Evolutionary conservation across 2,888 invertebrate species (phyloP), one percentile per base, ranked within the genome.

Genomic region (Iphiclides podalirius): DNA sequence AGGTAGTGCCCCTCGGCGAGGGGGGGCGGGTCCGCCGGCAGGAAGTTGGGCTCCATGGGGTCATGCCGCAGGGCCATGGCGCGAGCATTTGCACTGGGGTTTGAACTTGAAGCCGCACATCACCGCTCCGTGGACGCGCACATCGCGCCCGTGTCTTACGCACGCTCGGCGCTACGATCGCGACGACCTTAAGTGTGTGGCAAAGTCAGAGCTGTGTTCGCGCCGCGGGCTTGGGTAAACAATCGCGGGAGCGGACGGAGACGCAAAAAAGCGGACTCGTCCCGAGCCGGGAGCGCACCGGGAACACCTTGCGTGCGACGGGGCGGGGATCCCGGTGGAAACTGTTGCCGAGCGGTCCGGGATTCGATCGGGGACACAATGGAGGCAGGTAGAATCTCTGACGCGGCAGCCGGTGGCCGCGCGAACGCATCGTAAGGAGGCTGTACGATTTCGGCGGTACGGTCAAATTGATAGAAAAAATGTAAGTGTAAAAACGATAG

Each of bases 11-110:
- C 48, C 9, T 70, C 70, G 1, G 72, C 85, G 78, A 78, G 89
- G 76, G 78, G 93, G 71, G 81, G 92, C 66, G 88, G 92, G 86
- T 72, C 92, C 73, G 83, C 93, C 79, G 76, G 79, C 58, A 82
- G 89, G 80, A 87, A 88, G 53, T 58, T 67, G 1, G 82, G 63
- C 63, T 92, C 89, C 80, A 89, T 88, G 53, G 73, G 69, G 69
- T 86, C 78, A 70, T 81, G 78, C 52, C 84, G 70, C 43, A 81
- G 54, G 13, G 81, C 78, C 86, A 86, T 85, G 47, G 48, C 55
- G 46, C 47, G 53, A 49, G 46, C 50, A 74, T 71, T 76, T 82
- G 66, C 77, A 79, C 64, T 79, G 2, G 28, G n/a, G 2, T 28
- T 9, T 82, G 60, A 77, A 77, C 65, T 79, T 81, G 59, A 78